phyloP scores from a whole-genome alignment of 2,888 invertebrate genomes.

The Eilema sororculum region DNA sequence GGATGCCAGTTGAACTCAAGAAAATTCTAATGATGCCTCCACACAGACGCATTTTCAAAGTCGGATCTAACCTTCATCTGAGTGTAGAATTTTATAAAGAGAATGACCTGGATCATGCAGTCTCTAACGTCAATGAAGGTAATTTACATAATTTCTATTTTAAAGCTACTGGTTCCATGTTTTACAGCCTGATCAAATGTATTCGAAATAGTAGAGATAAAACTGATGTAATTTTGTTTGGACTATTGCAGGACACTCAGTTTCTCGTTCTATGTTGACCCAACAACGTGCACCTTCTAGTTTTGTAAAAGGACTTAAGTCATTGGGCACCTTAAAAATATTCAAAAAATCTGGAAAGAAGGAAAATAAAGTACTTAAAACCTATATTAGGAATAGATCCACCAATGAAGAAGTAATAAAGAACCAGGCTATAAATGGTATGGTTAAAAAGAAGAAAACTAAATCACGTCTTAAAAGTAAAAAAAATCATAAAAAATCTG shows the following conservation, averaged over 20 bases:
- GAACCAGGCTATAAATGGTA: not conserved
- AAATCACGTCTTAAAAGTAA: not conserved
- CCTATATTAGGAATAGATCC: not conserved
- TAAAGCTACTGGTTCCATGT: too few species aligned
- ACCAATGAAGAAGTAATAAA: not conserved
- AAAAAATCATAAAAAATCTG: not conserved
- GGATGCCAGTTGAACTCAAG: not conserved
- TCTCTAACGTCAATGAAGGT: not conserved
- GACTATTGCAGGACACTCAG: not conserved
- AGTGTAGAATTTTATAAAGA: constrained; percentile 6
- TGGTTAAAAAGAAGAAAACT: not conserved
- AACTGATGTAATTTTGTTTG: too few species aligned
- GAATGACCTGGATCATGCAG: not conserved
- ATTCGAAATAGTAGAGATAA: too few species aligned
- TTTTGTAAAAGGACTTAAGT: not conserved
- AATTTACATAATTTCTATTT: not conserved
- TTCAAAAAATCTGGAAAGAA: not conserved
- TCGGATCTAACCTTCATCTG: not conserved
- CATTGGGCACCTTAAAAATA: not conserved
- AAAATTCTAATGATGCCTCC: not conserved
- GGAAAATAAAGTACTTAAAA: not conserved
- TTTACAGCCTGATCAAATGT: too few species aligned
- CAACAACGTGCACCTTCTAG: not conserved
- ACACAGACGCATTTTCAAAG: not conserved
- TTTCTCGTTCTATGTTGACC: not conserved